These are phyloP conservation scores for Aeoliscus strigatus DNA, from an alignment of 2,797 vertebrate genomes.

Conservation along the genomic window DNA sequence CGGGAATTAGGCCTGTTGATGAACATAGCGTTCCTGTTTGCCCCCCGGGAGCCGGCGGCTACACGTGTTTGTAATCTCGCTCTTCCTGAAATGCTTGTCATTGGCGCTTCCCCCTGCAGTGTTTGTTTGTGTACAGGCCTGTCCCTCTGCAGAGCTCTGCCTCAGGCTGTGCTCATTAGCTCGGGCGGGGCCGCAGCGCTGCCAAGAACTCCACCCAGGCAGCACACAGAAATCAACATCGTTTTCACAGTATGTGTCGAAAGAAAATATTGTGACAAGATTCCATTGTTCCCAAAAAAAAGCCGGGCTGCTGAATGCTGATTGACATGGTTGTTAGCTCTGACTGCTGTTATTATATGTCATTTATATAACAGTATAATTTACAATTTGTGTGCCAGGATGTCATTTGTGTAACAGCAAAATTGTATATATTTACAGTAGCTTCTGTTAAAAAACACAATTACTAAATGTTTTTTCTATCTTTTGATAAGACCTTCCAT, in stretches of 20 bases:
- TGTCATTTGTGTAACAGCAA: no score
- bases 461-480: no score
- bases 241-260: conserved; percentile 2
- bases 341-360: no score
- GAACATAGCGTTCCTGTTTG: conserved; percentile 21
- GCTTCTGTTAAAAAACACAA: no score
- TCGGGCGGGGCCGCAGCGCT: conserved; percentile 6
- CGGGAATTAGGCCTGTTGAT: conserved; percentile 29
- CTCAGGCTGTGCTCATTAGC: conserved; percentile 27
- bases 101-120: conserved; percentile 20
- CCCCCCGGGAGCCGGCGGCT: conserved; percentile 1
- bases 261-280: conserved; percentile 31
- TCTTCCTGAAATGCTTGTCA: conserved; percentile 26
- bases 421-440: no score
- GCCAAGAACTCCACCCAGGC: conserved; percentile 17
- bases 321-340: neutral
- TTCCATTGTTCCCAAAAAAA: conserved; percentile 3
- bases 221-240: conserved; percentile 10
- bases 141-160: conserved; percentile 17
- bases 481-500: no score
- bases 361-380: no score
- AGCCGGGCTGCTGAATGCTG: conserved; percentile 2
- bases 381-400: no score
- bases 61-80: conserved; percentile 49
- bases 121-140: conserved; percentile 39